Base-by-base conservation (phyloP, 2,888 invertebrate genomes). In the Polyploca ridens region DNA sequence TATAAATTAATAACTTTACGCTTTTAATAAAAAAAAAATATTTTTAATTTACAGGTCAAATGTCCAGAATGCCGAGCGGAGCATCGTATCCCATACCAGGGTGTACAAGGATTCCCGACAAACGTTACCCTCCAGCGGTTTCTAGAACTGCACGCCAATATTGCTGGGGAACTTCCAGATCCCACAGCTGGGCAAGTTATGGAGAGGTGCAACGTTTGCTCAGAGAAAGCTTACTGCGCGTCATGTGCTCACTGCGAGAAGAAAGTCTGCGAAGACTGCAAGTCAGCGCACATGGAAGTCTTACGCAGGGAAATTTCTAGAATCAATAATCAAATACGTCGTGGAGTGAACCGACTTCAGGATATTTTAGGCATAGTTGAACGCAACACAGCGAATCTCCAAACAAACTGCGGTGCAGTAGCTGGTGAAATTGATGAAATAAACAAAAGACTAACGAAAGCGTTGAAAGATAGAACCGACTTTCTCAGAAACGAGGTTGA, bases 11-110 rank as follows among this genome's bases (percentile, higher is more conserved):
- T 60, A 44, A 27, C 41, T 46, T 63, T 58, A 33, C 7, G 35
- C 4, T 35, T 58, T 8, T 16, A 62, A 10, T 57, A 33, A 11
- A 65, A 27, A 38, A 62, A 46, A 49, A 46, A 65, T 33, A 16
- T n/a, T 16, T 58, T 69, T 70, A 54, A 57, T 71, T 89, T 86
- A 14, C 91, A 97, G 97, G 98, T 99, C 69, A 98, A 98, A 95
- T 99, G 99, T 95, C 99, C 99, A 85, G 99, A 99, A 96, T 99
- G 99, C 90, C 96, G 99, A 70, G 98, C 98, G 67, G 99, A 99
- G 93, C 99, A 99, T 94, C 96, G 98, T 77, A 98, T 99, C 83
- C 99, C 99, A 59, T 98, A 98, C 91, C 98, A 98, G 93, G 99
- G 99, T 58, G 97, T 98, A 6, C 97, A 98, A 86, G 98, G 98